Evolutionary conservation across 2,888 invertebrate species (phyloP).

Genomic region (Germaria angustata): DNA sequence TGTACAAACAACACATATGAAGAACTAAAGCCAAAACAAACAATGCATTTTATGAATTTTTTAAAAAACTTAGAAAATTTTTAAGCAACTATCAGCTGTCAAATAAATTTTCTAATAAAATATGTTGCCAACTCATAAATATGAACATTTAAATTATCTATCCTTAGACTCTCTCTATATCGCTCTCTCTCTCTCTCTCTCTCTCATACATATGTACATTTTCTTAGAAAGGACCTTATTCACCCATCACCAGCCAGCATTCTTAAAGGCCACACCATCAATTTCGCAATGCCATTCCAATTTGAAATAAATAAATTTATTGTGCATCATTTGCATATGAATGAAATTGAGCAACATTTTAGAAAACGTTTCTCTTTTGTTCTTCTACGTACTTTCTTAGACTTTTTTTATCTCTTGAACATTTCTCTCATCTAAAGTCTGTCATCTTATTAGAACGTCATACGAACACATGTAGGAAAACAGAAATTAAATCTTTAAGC

Average conservation of each 20-base stretch:
- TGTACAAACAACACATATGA: no score
- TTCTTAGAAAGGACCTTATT: no score
- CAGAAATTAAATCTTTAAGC: background rate
- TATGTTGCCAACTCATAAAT: no score
- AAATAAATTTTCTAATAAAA: no score
- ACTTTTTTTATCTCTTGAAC: background rate
- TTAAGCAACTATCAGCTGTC: no score
- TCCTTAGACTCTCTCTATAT: no score
- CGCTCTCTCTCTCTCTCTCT: no score
- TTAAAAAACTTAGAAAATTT: no score
- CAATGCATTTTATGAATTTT: no score
- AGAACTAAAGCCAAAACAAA: no score
- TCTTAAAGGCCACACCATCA: background rate
- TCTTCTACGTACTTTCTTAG: background rate
- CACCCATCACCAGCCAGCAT: background rate
- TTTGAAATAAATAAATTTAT: constrained; percentile 30
- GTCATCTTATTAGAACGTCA: background rate
- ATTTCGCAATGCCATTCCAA: background rate
- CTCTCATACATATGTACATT: no score
- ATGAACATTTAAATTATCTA: no score
- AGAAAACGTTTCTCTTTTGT: background rate
- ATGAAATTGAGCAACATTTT: constrained; percentile 56
- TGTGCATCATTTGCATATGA: constrained; percentile 57
- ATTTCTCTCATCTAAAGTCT: background rate
- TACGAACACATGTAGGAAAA: background rate